Conservation (phyloP, 2,888 invertebrate species). For the Drosophila paranaensis region DNA sequence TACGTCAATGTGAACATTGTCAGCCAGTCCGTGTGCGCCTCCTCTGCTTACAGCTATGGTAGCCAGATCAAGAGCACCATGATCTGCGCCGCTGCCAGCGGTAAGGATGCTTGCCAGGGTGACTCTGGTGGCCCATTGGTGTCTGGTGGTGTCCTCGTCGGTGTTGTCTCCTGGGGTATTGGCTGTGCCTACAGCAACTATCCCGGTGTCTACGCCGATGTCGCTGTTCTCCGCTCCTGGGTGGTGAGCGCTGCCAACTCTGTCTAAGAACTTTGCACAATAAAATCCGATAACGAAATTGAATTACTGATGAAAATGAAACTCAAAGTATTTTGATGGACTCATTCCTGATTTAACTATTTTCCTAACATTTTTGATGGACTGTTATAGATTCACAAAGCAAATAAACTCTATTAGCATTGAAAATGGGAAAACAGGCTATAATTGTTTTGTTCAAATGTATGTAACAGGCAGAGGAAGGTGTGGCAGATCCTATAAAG, state of each 20-base stretch:
- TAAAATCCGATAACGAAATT: too few species aligned
- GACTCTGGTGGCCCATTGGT: slow-evolving; percentile 80
- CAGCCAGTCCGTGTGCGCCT: slow-evolving; percentile 82
- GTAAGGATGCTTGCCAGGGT: slow-evolving; percentile 71
- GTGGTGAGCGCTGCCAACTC: slow-evolving; percentile 30
- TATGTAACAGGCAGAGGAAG: too few species aligned
- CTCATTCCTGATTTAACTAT: too few species aligned
- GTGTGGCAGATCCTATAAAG: too few species aligned
- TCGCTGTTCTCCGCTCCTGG: slow-evolving; percentile 57
- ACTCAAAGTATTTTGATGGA: too few species aligned
- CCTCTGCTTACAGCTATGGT: slow-evolving; percentile 81
- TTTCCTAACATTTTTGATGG: too few species aligned
- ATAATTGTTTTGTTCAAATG: too few species aligned
- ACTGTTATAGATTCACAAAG: too few species aligned
- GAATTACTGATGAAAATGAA: too few species aligned
- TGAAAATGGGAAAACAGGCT: too few species aligned
- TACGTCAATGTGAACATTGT: slow-evolving; percentile 85
- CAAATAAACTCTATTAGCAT: too few species aligned
- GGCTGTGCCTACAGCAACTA: slow-evolving; percentile 66
- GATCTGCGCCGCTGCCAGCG: slow-evolving; percentile 65
- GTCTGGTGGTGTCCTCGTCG: slow-evolving; percentile 52
- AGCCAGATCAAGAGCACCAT: slow-evolving; percentile 48
- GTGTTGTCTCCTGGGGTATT: slow-evolving; percentile 78
- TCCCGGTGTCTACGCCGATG: slow-evolving; percentile 66
- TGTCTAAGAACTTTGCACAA: slow-evolving; percentile 23